Evolutionary conservation across 2,888 invertebrate species (phyloP), one percentile per base, ranked within the genome.

Genomic region (Drosophila rellima): DNA sequence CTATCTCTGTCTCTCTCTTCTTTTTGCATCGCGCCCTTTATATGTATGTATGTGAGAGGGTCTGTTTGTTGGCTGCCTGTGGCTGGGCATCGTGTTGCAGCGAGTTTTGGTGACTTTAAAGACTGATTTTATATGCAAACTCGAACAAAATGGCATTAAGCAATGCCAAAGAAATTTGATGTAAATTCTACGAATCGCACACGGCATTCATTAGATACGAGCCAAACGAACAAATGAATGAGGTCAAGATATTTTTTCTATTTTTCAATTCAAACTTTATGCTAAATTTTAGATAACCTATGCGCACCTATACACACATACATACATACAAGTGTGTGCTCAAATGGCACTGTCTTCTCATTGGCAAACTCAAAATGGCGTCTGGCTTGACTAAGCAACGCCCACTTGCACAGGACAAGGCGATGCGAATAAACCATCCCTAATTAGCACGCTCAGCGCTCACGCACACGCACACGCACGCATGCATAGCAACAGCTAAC

Each of bases 301-400:
- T 35, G 26, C 45, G 29, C 15, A 64, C 39, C 26, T 50, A 55
- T 15, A 39, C 42, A 63, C 35, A 23, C 37, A 31, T 7, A 55
- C 2, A 18, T 33, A 17, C 26, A 2, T 31, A 13, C 20, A 11
- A 39, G n/a, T 37, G 31, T 45, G 8, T 51, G 29, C 1, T 26
- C 20, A 7, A 11, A 17, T 42, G 47, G 18, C n/a, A 23, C 26
- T 47, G 56, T n/a, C 26, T 26, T 70, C 54, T 57, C 52, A 65
- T 66, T 69, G 64, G 72, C 50, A 64, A 57, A 61, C 59, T 61
- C 71, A 91, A 91, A 90, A 91, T 91, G 90, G 90, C 90, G 87
- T 48, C 67, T 51, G 47, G 17, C n/a, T 61, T 56, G 60, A 33
- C 55, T 50, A 67, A 60, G 72, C 65, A 56, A 81, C 83, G 81